phyloP scores from a whole-genome alignment of 1,140 invertebrate species.

The Streblospio benedicti region DNA sequence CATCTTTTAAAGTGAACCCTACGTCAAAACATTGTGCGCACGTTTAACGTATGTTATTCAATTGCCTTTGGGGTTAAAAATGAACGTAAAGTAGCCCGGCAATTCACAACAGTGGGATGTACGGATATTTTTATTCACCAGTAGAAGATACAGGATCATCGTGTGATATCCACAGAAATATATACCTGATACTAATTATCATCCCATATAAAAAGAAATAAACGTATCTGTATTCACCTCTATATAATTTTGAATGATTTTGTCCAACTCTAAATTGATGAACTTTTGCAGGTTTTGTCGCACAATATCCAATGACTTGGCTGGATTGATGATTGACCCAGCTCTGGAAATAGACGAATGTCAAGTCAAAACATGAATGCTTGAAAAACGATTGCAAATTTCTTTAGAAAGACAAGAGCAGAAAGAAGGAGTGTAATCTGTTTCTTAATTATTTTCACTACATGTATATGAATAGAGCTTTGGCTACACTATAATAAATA shows the following conservation, averaged over 20 bases:
- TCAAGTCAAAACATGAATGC: neutral
- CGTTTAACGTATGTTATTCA: too few relatives aligned
- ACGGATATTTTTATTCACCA: too few relatives aligned
- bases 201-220: neutral
- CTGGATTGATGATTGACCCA: constrained; percentile 50
- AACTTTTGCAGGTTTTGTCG: constrained; percentile 64
- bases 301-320: constrained; percentile 65
- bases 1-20: too few relatives aligned
- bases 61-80: too few relatives aligned
- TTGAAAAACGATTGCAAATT: neutral
- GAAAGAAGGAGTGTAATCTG: neutral
- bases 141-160: too few relatives aligned
- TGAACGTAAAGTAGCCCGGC: too few relatives aligned
- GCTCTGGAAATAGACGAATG: constrained; percentile 21
- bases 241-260: constrained; percentile 64
- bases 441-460: neutral
- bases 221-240: constrained; percentile 51
- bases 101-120: too few relatives aligned
- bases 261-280: constrained; percentile 69
- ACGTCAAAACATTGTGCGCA: too few relatives aligned
- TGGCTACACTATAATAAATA: neutral
- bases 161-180: too few relatives aligned
- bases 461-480: neutral
- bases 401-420: neutral
- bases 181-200: neutral